These are phyloP conservation scores for Lepus europaeus DNA, from an alignment of 2,113 vertebrate species.

Conservation along the genomic window DNA sequence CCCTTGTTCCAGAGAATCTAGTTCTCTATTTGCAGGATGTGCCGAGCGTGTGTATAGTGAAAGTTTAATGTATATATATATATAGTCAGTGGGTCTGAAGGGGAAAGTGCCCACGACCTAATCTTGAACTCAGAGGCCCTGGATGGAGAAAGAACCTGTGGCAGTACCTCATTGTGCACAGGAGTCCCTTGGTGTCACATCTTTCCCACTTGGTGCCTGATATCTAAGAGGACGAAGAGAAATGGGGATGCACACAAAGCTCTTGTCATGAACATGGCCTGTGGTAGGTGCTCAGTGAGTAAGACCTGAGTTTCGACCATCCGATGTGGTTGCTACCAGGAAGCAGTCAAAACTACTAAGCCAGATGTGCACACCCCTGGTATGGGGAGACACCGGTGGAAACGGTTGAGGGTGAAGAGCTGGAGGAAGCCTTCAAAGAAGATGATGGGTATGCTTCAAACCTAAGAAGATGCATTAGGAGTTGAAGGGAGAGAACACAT, in stretches of 20 bases:
- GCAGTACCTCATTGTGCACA: not conserved
- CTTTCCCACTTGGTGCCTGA: not conserved
- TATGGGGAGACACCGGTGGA: no score
- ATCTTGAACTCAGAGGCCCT: not conserved
- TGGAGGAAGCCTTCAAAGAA: not conserved
- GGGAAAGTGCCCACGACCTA: not conserved
- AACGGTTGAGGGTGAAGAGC: not conserved
- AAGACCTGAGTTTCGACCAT: not conserved
- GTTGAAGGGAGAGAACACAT: not conserved
- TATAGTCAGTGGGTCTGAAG: not conserved
- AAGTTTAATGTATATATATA: not conserved
- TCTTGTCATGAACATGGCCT: not conserved
- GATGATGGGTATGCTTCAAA: not conserved
- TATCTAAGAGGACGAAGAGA: not conserved
- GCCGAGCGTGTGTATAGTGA: not conserved
- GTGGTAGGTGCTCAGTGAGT: not conserved
- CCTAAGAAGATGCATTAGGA: not conserved
- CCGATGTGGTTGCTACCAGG: not conserved
- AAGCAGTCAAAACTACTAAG: not conserved
- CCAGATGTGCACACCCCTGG: no score
- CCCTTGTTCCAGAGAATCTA: not conserved
- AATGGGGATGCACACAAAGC: not conserved
- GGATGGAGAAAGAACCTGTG: not conserved
- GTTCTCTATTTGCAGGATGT: not conserved
- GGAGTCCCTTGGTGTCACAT: not conserved